Conservation (phyloP, 2,113 vertebrate species). For the Hippopotamus amphibius region DNA sequence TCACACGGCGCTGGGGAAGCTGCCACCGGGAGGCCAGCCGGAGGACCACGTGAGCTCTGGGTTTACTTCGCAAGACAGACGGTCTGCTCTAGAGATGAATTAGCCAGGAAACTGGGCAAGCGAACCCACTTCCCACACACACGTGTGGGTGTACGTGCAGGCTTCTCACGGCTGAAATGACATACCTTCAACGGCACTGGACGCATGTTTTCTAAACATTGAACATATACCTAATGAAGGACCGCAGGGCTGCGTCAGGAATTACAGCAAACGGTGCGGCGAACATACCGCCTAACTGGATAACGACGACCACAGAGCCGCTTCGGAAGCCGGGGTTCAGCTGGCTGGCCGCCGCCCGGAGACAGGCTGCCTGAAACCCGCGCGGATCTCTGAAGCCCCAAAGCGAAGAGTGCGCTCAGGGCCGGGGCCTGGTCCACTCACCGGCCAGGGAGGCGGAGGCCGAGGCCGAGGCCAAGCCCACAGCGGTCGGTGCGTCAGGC, state of each 20-base stretch:
- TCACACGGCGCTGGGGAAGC: background rate
- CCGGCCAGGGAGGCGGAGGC: background rate
- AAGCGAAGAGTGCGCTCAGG: rapidly evolving
- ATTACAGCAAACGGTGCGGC: background rate
- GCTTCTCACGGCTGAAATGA: background rate
- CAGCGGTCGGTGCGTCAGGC: background rate
- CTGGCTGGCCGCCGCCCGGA: background rate
- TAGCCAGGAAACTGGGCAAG: background rate
- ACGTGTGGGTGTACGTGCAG: background rate
- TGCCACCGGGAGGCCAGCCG: rapidly evolving
- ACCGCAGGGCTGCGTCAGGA: background rate
- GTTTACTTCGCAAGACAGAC: background rate
- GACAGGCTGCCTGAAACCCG: rapidly evolving
- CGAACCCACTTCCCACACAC: background rate
- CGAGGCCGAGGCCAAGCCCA: background rate
- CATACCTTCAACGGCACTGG: background rate
- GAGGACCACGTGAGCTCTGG: background rate
- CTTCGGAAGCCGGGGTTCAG: background rate
- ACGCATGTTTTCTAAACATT: slow-evolving; percentile 23
- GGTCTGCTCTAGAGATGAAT: background rate
- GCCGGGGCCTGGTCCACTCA: no score
- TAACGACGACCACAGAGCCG: background rate
- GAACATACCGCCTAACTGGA: background rate
- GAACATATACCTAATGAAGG: background rate
- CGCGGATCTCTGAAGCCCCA: rapidly evolving